Percentiles rank a stretch among this genome's conserved stretches.
Evolutionary conservation across 2,113 vertebrate genomes (phyloP).

Genomic region (Myiagra hebetior): DNA sequence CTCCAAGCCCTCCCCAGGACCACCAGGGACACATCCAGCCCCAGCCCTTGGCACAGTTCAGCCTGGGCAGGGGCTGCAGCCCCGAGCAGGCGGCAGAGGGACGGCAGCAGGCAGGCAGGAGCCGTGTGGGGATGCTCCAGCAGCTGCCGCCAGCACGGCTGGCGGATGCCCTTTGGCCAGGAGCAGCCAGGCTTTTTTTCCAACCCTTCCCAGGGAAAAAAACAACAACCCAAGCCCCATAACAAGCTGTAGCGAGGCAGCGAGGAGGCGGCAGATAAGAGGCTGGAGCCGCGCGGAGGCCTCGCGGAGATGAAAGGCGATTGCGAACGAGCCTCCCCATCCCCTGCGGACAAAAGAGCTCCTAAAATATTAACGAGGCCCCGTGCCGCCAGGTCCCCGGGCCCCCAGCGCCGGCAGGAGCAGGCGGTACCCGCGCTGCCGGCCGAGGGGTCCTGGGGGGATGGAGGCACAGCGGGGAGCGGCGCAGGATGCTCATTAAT

Average conservation of each 20-base stretch:
- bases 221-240: background rate
- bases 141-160: background rate
- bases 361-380: conserved; percentile 61
- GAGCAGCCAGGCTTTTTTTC: background rate
- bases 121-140: background rate
- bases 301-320: conserved; percentile 54
- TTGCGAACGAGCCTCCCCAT: conserved; percentile 4
- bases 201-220: background rate
- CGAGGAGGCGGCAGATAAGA: conserved; percentile 34
- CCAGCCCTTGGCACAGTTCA: background rate
- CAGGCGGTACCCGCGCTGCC: background rate
- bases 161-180: conserved; percentile 2
- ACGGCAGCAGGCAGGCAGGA: background rate
- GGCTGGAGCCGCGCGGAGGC: conserved; percentile 1
- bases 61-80: background rate
- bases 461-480: background rate
- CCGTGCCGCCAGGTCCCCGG: background rate
- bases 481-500: conserved; percentile 10
- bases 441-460: background rate
- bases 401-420: background rate
- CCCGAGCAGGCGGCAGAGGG: background rate
- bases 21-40: background rate
- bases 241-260: background rate
- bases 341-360: conserved; percentile 51
- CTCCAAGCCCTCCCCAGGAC: background rate